Evolutionary conservation across 2,113 vertebrate species (phyloP).

Genomic region (Carassius carassius): DNA sequence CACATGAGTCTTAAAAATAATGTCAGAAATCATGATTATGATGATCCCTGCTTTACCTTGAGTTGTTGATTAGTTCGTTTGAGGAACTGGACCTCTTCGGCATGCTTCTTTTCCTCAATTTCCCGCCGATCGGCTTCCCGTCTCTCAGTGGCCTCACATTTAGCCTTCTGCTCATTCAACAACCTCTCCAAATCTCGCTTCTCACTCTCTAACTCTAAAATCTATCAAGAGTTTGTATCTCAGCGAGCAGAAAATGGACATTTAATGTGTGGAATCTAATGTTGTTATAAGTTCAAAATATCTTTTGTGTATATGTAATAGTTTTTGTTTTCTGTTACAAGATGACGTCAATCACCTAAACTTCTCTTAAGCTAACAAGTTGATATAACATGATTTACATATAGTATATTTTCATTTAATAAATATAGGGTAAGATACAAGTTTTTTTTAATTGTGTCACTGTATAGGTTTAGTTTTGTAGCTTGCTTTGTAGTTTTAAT

Average conservation of each 20-base stretch:
- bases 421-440: too few relatives aligned
- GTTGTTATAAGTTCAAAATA: too few relatives aligned
- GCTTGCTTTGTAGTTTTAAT: too few relatives aligned
- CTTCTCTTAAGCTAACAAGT: too few relatives aligned
- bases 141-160: conserved; percentile 81
- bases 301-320: too few relatives aligned
- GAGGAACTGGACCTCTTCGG: conserved; percentile 84
- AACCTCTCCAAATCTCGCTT: conserved; percentile 80
- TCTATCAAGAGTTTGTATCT: conserved; percentile 67
- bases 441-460: too few relatives aligned
- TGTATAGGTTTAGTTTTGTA: too few relatives aligned
- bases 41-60: conserved; percentile 75
- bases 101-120: conserved; percentile 85
- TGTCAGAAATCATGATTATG: not conserved
- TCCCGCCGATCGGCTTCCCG: conserved; percentile 79
- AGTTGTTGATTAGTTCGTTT: conserved; percentile 86
- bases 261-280: not conserved
- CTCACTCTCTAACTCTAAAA: conserved; percentile 81
- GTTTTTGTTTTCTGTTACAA: too few relatives aligned
- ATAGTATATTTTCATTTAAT: too few relatives aligned
- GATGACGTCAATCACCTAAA: too few relatives aligned
- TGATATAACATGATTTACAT: too few relatives aligned
- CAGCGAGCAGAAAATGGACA: not conserved
- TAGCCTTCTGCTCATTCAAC: conserved; percentile 83
- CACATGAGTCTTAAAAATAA: not conserved